These are phyloP conservation scores for Strigamia maritima DNA, from an alignment of 2,888 invertebrate species.

Conservation along the genomic window DNA sequence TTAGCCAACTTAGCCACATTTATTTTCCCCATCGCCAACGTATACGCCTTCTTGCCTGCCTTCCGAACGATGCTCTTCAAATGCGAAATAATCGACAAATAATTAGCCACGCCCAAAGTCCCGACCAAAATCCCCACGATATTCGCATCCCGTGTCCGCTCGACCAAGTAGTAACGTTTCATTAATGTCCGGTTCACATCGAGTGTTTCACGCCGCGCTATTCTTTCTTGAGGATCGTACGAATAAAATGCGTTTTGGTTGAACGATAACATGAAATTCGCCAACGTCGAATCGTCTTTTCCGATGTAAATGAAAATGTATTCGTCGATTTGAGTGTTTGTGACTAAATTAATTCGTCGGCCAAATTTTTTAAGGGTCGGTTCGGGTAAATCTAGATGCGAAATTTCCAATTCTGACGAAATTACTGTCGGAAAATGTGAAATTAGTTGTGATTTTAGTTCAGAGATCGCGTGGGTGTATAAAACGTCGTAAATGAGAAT, in stretches of 20 bases:
- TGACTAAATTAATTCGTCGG: slow-evolving; percentile 49
- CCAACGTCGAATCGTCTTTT: slow-evolving; percentile 62
- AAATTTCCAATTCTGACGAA: too few relatives aligned
- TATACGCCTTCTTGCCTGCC: slow-evolving; percentile 81
- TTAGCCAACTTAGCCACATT: slow-evolving; percentile 94
- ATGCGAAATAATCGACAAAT: slow-evolving; percentile 68
- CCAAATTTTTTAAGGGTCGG: too few relatives aligned
- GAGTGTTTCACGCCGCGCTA: slow-evolving; percentile 45
- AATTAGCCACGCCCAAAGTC: slow-evolving; percentile 79
- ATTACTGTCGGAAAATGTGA: too few relatives aligned
- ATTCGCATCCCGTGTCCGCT: slow-evolving; percentile 85
- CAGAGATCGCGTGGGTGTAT: too few relatives aligned
- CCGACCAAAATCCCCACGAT: slow-evolving; percentile 87
- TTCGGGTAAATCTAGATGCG: too few relatives aligned
- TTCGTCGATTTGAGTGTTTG: slow-evolving; percentile 52
- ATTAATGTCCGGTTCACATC: slow-evolving; percentile 64
- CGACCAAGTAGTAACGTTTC: slow-evolving; percentile 76
- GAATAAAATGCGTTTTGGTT: slow-evolving; percentile 50
- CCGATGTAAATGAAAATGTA: slow-evolving; percentile 67
- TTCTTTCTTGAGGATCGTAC: slow-evolving; percentile 50
- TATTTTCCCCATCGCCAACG: slow-evolving; percentile 89
- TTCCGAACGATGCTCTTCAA: slow-evolving; percentile 68
- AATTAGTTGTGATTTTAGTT: too few relatives aligned
- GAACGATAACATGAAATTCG: slow-evolving; percentile 58
- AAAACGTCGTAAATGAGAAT: too few relatives aligned